Evolutionary conservation across 2,888 invertebrate genomes (phyloP), one percentile per base, ranked within the genome.

Genomic region (Nezara viridula): DNA sequence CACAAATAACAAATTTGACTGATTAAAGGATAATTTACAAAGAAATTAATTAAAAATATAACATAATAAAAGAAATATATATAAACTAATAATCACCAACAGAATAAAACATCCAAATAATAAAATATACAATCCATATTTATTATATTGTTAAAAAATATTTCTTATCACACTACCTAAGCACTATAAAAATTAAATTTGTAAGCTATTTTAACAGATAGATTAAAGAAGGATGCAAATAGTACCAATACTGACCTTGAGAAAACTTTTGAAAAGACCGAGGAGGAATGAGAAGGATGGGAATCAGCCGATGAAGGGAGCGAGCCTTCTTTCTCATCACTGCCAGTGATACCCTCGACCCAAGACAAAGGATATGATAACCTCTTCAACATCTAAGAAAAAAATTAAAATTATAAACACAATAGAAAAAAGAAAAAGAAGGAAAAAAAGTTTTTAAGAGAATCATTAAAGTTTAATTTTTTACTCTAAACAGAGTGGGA

Each of bases 351-450:
- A 3, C 97, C 97, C 93, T 98, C 98, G 94, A 98, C 97, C 97
- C 98, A 98, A 4, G 97, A 96, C 89, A 98, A 93, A 27, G 98
- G 98, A 94, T 98, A 97, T 0, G 98, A 98, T 90, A 98, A 95
- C 92, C 98, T 95, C 93, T 98, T 98, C 92, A 98, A 94, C 97
- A 98, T 97, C 97, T 98, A 92, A 44, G 4, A 27, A 81, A 40
- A 4, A 47, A 81, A 81, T 16, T 19, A 52, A 47, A 44, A 44
- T 44, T 44, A 44, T 44, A 44, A 44, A 44, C 10, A 44, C 44
- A 44, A 44, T 44, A 44, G 10, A 44, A 44, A 44, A 7, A 7
- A 44, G 44, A 44, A 44, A n/a, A n/a, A n/a, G n/a, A n/a, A n/a
- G n/a, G n/a, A n/a, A n/a, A n/a, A n/a, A n/a, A n/a, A n/a, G n/a